Evolutionary conservation across 2,888 invertebrate genomes (phyloP), one percentile per base, ranked within the genome.

Genomic region (Erebia aethiops): DNA sequence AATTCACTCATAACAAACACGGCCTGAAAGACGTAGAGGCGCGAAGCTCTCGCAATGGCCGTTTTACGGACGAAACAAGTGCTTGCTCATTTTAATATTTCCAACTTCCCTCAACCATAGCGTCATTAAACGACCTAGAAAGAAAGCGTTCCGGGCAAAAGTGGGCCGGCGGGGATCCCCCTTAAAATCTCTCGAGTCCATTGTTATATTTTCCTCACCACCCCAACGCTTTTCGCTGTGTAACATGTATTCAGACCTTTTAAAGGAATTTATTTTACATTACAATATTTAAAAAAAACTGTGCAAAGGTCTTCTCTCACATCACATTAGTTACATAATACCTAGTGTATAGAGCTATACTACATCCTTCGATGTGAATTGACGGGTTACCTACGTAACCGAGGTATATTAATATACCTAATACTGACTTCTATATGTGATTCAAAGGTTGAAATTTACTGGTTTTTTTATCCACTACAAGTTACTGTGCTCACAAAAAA

Each of bases 71-170:
- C 84, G 89, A 87, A 89, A 89, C 90, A 90, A 92, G 91, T 90
- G 88, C 90, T 90, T 85, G 90, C 89, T 91, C 92, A 91, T 92
- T 93, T 92, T 93, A 92, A 92, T 92, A 92, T 90, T 90, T 87
- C 86, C 89, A 88, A 90, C 84, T 89, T 91, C 85, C 81, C 82
- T 83, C 84, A 79, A 84, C 80, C 81, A 79, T 81, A 81, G 83
- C 86, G 88, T 91, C 92, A 91, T 91, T 92, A 91, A 84, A 87
- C 83, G 84, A 82, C 81, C 82, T 72, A 78, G 81, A 87, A 89
- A 88, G 86, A 89, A 90, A 86, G 83, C 84, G 86, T 84, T 81
- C 80, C 82, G 81, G 80, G 79, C 80, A 80, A 87, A 89, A 90
- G 82, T 89, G 86, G 90, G 87, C 83, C 88, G 85, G 81, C 81